Conservation (phyloP, 2,113 vertebrate genomes). For the Rhinoptilus africanus region DNA sequence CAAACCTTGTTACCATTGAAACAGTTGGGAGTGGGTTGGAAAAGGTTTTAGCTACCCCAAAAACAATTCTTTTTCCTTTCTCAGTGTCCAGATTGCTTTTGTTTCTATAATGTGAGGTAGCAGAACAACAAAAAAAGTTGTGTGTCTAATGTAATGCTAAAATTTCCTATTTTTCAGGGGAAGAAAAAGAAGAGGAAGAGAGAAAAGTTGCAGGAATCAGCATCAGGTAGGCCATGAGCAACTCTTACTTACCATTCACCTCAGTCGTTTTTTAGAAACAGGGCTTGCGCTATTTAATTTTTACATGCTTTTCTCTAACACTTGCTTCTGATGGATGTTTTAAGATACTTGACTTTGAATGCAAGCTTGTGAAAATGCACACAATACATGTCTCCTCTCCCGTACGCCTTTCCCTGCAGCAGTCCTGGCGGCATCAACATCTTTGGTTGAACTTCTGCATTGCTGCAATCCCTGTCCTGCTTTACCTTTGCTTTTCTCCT, state of each 20-base stretch:
- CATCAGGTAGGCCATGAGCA: slow-evolving; percentile 83
- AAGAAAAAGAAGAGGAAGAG: slow-evolving; percentile 99
- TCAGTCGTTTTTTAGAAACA: background rate
- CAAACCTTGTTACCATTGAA: background rate
- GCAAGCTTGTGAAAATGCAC: background rate
- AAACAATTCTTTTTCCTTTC: background rate
- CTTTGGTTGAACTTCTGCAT: background rate
- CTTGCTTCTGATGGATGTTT: background rate
- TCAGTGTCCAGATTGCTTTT: background rate
- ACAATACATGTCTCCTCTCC: background rate
- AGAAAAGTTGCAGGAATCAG: slow-evolving; percentile 96
- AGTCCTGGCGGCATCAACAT: background rate
- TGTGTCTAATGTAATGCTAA: background rate
- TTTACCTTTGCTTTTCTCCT: background rate
- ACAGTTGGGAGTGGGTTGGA: background rate
- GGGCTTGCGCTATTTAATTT: background rate
- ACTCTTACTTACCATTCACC: background rate
- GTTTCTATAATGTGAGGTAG: background rate
- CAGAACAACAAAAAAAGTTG: background rate
- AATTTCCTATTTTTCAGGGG: slow-evolving; percentile 84
- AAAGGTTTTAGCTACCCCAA: background rate
- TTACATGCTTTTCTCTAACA: background rate
- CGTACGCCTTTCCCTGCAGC: background rate
- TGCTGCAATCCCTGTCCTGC: background rate
- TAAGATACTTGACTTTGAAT: background rate